Evolutionary conservation across 2,797 vertebrate genomes (phyloP), one percentile per base, ranked within the genome.

Genomic region (Paedocypris micromegethes): DNA sequence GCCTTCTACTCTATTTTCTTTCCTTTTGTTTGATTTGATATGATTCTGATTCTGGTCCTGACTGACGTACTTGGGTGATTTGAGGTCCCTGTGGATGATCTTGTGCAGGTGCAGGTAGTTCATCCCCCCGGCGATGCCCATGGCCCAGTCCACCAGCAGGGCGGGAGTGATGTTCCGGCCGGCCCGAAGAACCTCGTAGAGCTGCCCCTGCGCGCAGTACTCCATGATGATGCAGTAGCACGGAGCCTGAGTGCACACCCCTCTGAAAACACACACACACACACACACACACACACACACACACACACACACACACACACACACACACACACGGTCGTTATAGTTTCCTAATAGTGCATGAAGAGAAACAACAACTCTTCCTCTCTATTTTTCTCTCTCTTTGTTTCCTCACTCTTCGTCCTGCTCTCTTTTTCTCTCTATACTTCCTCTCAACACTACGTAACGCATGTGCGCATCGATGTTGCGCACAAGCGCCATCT

Each of bases 161-260:
- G 93, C 94, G 0, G 96, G 96, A 0, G 92, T 93, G 82, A 98
- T 94, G 80, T 95, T 92, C 67, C 96, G 90, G 68, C 96, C 96
- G 0, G 96, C 96, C 37, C 96, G 86, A 77, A 98, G 89, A 66
- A 98, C 96, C 85, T 98, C 96, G 3, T 97, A 98, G 42, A 98
- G 89, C 86, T 98, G 96, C 2, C 96, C 96, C 87, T 98, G 96
- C 68, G 96, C 96, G 67, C 96, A 98, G 90, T 97, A 98, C 87
- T 98, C 96, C 96, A 98, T 98, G 81, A 98, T 88, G 88, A 98
- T 97, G 86, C 96, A 98, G 85, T 96, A 98, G 64, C 96, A 98
- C 3, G 96, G 96, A 2, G 96, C 95, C 85, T 98, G 96, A 50
- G 96, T 98, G 73, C 96, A 98, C 77, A 98, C 94, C 0, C 96